Conservation (phyloP, 2,113 vertebrate species). For the Tragulus kanchil region DNA sequence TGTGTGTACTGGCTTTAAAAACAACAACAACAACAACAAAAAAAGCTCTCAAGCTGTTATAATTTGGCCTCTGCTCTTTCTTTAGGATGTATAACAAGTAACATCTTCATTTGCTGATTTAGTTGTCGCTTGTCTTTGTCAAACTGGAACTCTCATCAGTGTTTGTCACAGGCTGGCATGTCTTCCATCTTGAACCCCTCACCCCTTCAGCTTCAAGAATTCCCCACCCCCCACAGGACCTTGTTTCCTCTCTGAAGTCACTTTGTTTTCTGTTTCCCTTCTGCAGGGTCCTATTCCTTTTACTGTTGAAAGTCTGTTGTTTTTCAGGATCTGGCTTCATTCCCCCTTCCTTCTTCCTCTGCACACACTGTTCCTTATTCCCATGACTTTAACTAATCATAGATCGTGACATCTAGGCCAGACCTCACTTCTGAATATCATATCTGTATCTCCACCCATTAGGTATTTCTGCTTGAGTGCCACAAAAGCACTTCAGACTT, state of each 20-base stretch:
- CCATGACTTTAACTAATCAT: neutral
- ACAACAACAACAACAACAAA: neutral
- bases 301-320: neutral
- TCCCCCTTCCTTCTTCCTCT: neutral
- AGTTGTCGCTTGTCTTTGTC: neutral
- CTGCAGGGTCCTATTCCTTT: neutral
- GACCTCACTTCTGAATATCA: neutral
- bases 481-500: neutral
- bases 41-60: neutral
- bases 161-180: fast-evolving
- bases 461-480: neutral
- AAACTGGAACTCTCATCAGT: neutral
- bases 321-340: neutral
- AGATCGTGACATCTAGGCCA: neutral
- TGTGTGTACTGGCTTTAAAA: neutral
- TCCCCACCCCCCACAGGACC: neutral
- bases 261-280: neutral
- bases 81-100: neutral
- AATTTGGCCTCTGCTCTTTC: neutral
- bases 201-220: neutral
- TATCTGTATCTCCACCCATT: neutral
- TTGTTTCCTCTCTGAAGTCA: neutral
- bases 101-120: neutral
- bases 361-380: neutral
- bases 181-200: neutral